These are phyloP conservation scores for Geopemphigus sp. DNA, from an alignment of 1,140 invertebrate species.

Conservation along the genomic window DNA sequence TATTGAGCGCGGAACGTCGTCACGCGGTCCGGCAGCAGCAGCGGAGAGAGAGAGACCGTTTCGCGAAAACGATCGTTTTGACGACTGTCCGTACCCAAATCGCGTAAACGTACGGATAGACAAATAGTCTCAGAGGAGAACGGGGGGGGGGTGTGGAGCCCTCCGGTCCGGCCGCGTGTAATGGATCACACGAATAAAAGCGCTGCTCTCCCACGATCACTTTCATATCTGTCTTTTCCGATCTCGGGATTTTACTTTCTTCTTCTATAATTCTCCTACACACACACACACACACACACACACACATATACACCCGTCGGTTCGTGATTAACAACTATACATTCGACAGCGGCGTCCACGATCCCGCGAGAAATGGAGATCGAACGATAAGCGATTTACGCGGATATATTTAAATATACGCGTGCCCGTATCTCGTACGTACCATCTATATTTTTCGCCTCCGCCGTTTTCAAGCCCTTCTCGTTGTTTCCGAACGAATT, in stretches of 20 bases:
- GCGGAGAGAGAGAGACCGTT: no score
- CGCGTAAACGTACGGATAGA: no score
- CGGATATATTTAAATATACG: not conserved
- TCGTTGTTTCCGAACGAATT: no score
- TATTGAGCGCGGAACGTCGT: no score
- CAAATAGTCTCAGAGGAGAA: not conserved
- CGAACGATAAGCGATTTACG: conserved; percentile 5
- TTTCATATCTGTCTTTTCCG: conserved; percentile 47
- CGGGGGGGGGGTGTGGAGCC: no score
- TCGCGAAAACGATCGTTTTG: no score
- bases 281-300: no score
- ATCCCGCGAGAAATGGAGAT: conserved; percentile 8
- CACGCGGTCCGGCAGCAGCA: no score
- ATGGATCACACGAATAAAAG: conserved; percentile 38
- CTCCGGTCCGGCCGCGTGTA: not conserved
- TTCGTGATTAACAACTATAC: conserved; percentile 44
- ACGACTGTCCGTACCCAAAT: no score
- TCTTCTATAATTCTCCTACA: conserved; percentile 21
- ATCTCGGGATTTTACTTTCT: conserved; percentile 47
- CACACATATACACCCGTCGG: not conserved
- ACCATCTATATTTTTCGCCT: no score
- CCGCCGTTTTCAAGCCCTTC: no score
- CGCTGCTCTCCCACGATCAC: conserved; percentile 41
- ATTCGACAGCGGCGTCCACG: not conserved
- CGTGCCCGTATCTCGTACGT: no score